Evolutionary conservation across 2,888 invertebrate species (phyloP), one percentile per base, ranked within the genome.

Genomic region (Ommatoiulus sabulosus): DNA sequence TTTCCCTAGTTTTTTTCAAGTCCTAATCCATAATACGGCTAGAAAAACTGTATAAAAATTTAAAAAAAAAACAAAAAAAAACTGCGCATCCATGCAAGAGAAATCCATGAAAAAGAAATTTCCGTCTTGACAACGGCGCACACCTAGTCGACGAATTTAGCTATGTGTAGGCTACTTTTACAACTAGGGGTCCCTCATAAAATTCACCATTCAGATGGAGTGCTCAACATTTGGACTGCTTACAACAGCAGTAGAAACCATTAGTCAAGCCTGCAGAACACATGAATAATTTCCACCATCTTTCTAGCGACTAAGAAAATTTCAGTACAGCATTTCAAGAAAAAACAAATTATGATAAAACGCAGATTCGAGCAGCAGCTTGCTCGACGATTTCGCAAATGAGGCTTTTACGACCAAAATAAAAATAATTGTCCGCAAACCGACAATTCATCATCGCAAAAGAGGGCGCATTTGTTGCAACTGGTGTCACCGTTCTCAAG

Each of bases 321-420:
- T 35, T 35, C 35, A 4, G 1, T 12, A 35, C 35, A 80, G 35
- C 35, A 24, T 80, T 35, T 15, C 6, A 24, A 35, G 15, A 80
- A 3, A 35, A 80, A 43, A n/a, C 5, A 12, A 2, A 43, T 57
- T 57, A 57, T 43, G 35, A 80, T 80, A 43, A 80, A 80, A 80
- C 80, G 80, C 80, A 35, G 15, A 80, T 80, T 80, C 12, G 80
- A 12, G 35, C 35, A 80, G 12, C 80, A 80, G 80, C 80, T 80
- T 80, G 80, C 80, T 35, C 35, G 80, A 43, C 80, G 80, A 80
- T 80, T 80, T 80, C 80, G 80, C 80, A 80, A 80, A 80, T 43
- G 80, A 10, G 35, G 8, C 15, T 12, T 72, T 80, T 80, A 80
- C 35, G 80, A 80, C 80, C 80, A 24, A 80, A 80, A 80, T 43